These are phyloP conservation scores for Dreissena rostriformis DNA, from an alignment of 1,140 invertebrate genomes.

Conservation along the genomic window DNA sequence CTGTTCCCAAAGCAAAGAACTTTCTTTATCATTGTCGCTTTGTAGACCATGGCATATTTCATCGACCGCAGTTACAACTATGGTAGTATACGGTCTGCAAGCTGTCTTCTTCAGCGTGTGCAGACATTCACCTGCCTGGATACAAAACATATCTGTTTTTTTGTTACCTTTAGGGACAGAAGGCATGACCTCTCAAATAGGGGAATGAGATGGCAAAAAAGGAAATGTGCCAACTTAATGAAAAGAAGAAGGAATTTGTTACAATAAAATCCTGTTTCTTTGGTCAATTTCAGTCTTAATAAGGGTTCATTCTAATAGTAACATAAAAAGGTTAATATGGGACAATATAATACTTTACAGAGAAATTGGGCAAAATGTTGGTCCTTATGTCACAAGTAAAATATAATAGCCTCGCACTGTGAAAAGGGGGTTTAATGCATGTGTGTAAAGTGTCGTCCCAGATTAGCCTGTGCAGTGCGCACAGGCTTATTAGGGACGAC, in stretches of 20 bases:
- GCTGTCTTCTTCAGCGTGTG: constrained; percentile 16
- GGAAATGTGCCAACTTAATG: background rate
- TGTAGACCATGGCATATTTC: constrained; percentile 41
- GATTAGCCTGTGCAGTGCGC: too few species aligned
- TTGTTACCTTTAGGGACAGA: too few species aligned
- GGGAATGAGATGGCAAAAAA: too few species aligned
- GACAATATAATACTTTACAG: too few species aligned
- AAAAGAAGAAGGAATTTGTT: background rate
- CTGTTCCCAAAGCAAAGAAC: constrained; percentile 35
- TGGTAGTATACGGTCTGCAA: constrained; percentile 2
- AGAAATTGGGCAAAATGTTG: too few species aligned
- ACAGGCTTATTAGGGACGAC: too few species aligned
- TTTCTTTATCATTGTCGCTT: constrained; percentile 21
- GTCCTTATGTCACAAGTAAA: too few species aligned
- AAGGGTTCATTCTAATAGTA: background rate
- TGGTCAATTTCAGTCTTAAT: background rate
- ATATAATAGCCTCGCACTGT: too few species aligned
- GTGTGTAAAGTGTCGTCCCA: too few species aligned
- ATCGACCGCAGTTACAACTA: background rate
- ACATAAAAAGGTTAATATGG: background rate
- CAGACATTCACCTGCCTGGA: background rate
- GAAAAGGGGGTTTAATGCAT: too few species aligned
- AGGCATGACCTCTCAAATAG: too few species aligned
- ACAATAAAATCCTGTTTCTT: background rate
- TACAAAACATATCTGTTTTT: background rate